Conservation (phyloP, 2,797 vertebrate genomes). For the Paratrypauchen microcephalus region DNA sequence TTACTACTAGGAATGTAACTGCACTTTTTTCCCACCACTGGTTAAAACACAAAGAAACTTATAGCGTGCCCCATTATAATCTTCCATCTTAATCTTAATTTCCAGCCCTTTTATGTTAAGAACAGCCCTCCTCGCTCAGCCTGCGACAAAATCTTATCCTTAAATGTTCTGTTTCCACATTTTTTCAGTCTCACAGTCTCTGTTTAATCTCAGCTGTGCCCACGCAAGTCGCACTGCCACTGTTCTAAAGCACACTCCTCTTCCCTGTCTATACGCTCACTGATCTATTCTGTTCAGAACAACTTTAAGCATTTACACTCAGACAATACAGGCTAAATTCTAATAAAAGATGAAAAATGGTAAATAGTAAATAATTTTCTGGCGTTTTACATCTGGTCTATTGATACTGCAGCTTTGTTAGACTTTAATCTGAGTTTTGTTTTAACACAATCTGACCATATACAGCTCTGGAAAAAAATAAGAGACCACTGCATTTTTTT, state of each 20-base stretch:
- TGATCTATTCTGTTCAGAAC: constrained; percentile 22
- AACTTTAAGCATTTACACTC: not conserved
- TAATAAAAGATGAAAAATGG: not conserved
- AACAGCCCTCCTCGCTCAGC: constrained; percentile 13
- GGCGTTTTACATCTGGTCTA: constrained; percentile 3
- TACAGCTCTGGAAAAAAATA: no score
- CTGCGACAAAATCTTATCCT: constrained; percentile 16
- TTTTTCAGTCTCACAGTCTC: constrained; percentile 25
- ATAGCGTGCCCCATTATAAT: no score
- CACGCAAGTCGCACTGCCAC: constrained; percentile 39
- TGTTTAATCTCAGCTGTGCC: constrained; percentile 40
- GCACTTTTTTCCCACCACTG: constrained; percentile 14
- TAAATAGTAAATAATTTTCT: not conserved
- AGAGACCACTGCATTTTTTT: no score
- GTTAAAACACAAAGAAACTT: no score
- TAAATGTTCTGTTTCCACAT: constrained; percentile 21
- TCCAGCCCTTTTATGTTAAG: constrained; percentile 32
- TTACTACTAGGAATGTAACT: constrained; percentile 19
- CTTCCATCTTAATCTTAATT: constrained; percentile 23
- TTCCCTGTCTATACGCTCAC: constrained; percentile 20
- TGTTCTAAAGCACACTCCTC: constrained; percentile 28
- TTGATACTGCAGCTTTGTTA: no score
- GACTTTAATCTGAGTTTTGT: no score
- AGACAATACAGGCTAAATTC: not conserved
- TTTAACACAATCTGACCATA: no score